A percentile compares a stretch with the other conserved stretches of the same genome.
These are phyloP conservation scores for Leptoclinus maculatus DNA, from an alignment of 2,797 vertebrate genomes.

Conservation along the genomic window DNA sequence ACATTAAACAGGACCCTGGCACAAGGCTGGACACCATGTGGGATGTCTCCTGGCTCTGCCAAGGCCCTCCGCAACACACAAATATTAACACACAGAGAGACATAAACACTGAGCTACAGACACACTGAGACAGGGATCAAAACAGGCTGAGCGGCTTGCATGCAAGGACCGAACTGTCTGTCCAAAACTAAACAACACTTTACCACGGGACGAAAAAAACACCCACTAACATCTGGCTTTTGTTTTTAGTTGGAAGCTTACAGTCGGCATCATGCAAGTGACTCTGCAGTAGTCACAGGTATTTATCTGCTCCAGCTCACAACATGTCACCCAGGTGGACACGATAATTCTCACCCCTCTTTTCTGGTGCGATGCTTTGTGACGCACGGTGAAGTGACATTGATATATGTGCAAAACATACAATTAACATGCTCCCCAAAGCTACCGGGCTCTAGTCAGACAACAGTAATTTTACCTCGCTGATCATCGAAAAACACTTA, in stretches of 20 bases:
- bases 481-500: not conserved
- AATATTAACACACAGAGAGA: constrained; percentile 38
- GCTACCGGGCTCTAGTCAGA: not conserved
- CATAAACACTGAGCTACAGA: constrained; percentile 48
- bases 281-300: not conserved
- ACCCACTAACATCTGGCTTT: not conserved
- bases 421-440: not conserved
- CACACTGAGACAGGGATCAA: constrained; percentile 15
- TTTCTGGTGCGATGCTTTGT: not conserved
- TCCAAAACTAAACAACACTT: constrained; percentile 24
- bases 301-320: not conserved
- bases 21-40: constrained; percentile 43
- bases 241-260: not conserved
- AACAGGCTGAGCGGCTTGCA: not conserved
- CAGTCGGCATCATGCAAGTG: not conserved
- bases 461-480: not conserved
- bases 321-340: not conserved
- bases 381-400: not conserved
- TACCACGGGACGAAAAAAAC: not conserved
- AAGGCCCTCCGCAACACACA: constrained; percentile 20
- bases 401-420: not conserved
- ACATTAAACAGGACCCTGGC: constrained; percentile 61
- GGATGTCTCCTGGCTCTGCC: constrained; percentile 21
- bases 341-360: not conserved
- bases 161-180: constrained; percentile 20